Evolutionary conservation across 1,140 invertebrate species (phyloP).

Genomic region (Lethocerus indicus): DNA sequence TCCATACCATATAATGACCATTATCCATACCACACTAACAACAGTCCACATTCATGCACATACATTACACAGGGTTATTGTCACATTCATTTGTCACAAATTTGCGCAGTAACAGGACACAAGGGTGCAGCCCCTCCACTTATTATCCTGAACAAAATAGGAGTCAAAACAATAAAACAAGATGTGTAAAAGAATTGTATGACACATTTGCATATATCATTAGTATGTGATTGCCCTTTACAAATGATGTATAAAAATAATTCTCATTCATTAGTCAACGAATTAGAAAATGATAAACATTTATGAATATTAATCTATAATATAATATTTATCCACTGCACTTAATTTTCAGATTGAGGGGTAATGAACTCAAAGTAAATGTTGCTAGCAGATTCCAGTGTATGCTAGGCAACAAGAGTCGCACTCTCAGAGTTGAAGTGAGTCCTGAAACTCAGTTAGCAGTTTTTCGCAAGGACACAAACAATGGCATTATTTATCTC

Average conservation of each 20-base stretch:
- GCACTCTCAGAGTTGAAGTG: slow-evolving; percentile 40
- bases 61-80: no score
- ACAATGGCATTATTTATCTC: slow-evolving; percentile 29
- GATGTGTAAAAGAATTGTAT: not conserved
- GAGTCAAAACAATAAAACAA: no score
- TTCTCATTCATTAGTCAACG: not conserved
- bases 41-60: no score
- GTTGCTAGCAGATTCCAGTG: slow-evolving; percentile 43
- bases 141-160: no score
- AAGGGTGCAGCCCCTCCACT: no score
- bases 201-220: not conserved
- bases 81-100: no score
- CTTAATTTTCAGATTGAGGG: slow-evolving; percentile 31
- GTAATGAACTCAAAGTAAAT: slow-evolving; percentile 42
- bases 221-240: not conserved
- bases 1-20: no score
- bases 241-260: slow-evolving; percentile 6
- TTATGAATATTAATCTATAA: not conserved
- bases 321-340: slow-evolving; percentile 6
- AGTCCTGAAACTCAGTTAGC: slow-evolving; percentile 33
- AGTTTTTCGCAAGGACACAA: slow-evolving; percentile 41
- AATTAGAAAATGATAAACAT: not conserved
- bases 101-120: no score
- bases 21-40: no score
- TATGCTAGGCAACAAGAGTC: slow-evolving; percentile 54